phyloP scores from a whole-genome alignment of 2,797 vertebrate species.

The Oryzias sinensis region DNA sequence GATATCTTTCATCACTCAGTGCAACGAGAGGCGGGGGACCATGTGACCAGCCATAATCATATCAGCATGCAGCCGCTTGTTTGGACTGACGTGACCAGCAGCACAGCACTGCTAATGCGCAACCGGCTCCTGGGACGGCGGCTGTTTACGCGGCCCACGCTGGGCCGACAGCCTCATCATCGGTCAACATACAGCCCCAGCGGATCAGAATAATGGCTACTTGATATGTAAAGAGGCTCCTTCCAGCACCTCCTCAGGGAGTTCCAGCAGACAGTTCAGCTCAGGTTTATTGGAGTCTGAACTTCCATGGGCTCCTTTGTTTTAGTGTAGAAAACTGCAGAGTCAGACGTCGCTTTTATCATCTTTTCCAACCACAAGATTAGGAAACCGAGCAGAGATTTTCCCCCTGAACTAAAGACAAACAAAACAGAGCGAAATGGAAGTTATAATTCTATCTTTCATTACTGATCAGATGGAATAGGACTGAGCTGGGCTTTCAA shows the following conservation, averaged over 20 bases:
- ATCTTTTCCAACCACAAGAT: background rate
- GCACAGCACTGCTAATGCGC: background rate
- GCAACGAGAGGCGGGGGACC: constrained; percentile 5
- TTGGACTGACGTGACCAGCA: background rate
- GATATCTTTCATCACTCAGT: constrained; percentile 23
- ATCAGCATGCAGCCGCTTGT: constrained; percentile 11
- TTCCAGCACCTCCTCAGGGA: background rate
- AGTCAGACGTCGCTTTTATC: background rate
- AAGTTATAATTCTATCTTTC: background rate
- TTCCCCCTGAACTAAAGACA: background rate
- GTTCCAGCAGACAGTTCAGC: background rate
- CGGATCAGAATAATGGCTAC: too few species aligned
- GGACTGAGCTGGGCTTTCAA: too few species aligned
- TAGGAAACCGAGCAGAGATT: background rate
- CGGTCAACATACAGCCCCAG: too few species aligned
- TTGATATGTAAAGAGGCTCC: too few species aligned
- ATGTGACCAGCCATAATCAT: constrained; percentile 25
- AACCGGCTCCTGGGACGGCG: background rate
- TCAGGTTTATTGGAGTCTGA: background rate
- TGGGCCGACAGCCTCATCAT: too few species aligned
- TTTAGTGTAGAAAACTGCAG: background rate
- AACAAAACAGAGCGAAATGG: constrained; percentile 1
- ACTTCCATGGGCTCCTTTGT: background rate
- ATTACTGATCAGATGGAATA: too few species aligned
- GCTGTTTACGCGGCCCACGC: too few species aligned